phyloP scores from a whole-genome alignment of 2,797 vertebrate genomes.

The Parambassis ranga region DNA sequence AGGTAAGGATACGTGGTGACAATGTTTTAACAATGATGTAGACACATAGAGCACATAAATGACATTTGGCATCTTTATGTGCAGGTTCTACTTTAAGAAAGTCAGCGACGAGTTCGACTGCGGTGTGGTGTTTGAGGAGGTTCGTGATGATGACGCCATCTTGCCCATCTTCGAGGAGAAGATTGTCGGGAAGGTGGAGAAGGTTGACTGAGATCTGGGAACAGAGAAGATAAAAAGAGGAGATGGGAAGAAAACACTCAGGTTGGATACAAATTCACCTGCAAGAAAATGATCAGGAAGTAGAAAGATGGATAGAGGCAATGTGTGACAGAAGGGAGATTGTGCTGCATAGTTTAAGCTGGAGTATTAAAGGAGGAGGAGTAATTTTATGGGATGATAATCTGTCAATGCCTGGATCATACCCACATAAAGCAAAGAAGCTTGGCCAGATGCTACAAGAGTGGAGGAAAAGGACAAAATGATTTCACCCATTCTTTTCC shows the following conservation, averaged over 20 bases:
- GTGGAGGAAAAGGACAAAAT: constrained; percentile 48
- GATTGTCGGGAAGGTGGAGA: constrained; percentile 96
- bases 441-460: constrained; percentile 24
- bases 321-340: constrained; percentile 44
- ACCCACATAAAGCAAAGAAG: constrained; percentile 40
- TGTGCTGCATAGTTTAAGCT: constrained; percentile 35
- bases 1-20: constrained; percentile 76
- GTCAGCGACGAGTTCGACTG: constrained; percentile 97
- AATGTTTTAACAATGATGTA: background rate
- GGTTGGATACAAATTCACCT: constrained; percentile 29
- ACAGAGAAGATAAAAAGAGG: constrained; percentile 32
- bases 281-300: constrained; percentile 43
- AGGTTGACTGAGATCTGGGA: constrained; percentile 85
- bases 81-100: constrained; percentile 97
- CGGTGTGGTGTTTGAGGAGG: constrained; percentile 95
- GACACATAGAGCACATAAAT: no score
- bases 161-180: constrained; percentile 95
- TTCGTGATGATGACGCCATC: constrained; percentile 89
- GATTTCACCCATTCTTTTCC: constrained; percentile 55
- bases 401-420: constrained; percentile 44
- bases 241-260: constrained; percentile 19
- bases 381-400: constrained; percentile 33
- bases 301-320: constrained; percentile 55
- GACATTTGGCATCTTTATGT: background rate
- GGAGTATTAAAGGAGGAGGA: constrained; percentile 36